Base-by-base conservation (phyloP, 30 jellyfish, hydroid and myxozoan species). In the Euphysa ruthae region DNA sequence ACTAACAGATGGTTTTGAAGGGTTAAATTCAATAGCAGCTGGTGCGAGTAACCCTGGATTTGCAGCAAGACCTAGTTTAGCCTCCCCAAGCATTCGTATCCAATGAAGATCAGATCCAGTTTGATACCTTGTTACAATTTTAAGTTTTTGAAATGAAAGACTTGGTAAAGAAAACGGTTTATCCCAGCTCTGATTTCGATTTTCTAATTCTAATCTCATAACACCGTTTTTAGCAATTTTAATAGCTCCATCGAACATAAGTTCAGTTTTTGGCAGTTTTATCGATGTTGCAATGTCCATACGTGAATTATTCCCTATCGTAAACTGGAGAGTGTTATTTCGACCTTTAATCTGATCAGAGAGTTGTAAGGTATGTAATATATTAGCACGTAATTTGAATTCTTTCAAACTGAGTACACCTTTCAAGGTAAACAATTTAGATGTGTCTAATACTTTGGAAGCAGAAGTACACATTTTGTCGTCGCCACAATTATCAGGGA, bases 401-500 rank as follows among this genome's bases (percentile, higher is more conserved):
- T 93, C 95, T 18, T 63, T 74, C 55, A 82, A 50, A 6, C 93
- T 71, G 2, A 90, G 66, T 3, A 70, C 78, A 13, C 98, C 98
- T 58, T 80, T 88, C 34, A 82, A 58, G 31, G 98, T 90, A 43
- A 43, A 90, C 43, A 84, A 63, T 65, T 60, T 71, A 16, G 58
- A 43, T 31, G 83, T 58, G 44, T 75, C 89, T 7, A 90, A 49
- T 23, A 90, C 69, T 30, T 76, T 57, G 18, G 76, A 32, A 33
- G 94, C 84, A 6, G 95, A 71, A 34, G 35, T 63, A 76, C 98
- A 90, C 74, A 76, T 71, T 49, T 82, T 61, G 58, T 90, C 98
- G 46, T 90, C 98, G 7, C 98, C 98, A 56, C 98, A 90, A 52
- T 90, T 82, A 61, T 90, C 98, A 44, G 98, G 98, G 35, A 90